Base-by-base conservation (phyloP, 2,113 vertebrate species). In the Notarius quadriscutis region DNA sequence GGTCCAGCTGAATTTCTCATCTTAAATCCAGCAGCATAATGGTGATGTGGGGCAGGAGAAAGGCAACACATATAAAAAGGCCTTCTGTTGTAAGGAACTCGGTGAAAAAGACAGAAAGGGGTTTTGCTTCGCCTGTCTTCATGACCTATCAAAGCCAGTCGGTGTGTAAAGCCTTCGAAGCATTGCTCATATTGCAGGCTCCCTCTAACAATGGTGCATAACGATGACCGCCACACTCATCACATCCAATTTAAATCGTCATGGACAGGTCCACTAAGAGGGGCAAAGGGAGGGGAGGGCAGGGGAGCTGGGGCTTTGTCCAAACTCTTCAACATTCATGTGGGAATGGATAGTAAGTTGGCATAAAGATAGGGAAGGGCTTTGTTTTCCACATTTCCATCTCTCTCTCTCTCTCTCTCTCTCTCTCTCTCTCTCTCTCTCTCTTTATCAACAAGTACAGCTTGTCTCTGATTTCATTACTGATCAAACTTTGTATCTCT, bases 61-160 rank as follows among this genome's bases (percentile, higher is more conserved):
- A 84, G 30, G 75, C 65, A 71, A 80, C 34, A 77, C 51, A 53
- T n/a, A 77, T 83, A 77, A 83, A 83, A 92, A 85, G 90, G 27
- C 71, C 86, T 87, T 92, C 85, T 92, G 87, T 91, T 92, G 89
- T 89, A 91, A 91, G 30, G 4, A 83, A 87, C 89, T 85, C 81
- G 78, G 71, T 57, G 62, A 85, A 63, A 81, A 72, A 81, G 91
- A 92, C 96, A 95, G 34, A 88, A 92, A 94, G 94, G 94, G 91
- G 93, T 89, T 92, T 93, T 88, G 90, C 91, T 95, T 95, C 94
- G 90, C 95, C 95, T 96, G 94, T 96, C 96, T 96, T 96, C 96
- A 96, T 94, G 97, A 95, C 96, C 97, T 99, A 97, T 98, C 98
- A 99, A 96, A 96, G 95, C 96, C 96, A 97, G 98, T 99, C 97